These are phyloP conservation scores for Myiotriccus ornatus DNA, from an alignment of 2,797 vertebrate genomes.

Conservation along the genomic window DNA sequence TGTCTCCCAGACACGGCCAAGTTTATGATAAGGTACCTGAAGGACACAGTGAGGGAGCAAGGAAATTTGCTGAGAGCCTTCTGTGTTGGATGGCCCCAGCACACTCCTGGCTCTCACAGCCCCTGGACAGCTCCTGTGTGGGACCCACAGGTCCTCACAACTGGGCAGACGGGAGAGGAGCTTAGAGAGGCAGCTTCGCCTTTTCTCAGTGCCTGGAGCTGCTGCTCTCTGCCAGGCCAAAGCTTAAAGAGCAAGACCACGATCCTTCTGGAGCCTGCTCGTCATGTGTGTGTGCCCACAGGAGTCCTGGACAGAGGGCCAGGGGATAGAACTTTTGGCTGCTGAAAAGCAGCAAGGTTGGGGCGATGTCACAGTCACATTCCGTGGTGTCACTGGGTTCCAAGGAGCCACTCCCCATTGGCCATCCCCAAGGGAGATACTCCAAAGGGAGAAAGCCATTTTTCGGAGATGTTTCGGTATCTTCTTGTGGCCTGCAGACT, in stretches of 20 bases:
- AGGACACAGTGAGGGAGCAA: not conserved
- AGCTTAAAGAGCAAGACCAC: not conserved
- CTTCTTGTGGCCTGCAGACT: fast-evolving
- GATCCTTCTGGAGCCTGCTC: not conserved
- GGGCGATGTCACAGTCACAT: not conserved
- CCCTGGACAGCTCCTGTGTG: fast-evolving
- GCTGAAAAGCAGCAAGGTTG: not conserved
- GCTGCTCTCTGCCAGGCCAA: not conserved
- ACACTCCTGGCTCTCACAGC: not conserved
- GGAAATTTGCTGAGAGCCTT: not conserved
- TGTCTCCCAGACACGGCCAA: not conserved
- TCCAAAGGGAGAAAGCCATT: not conserved
- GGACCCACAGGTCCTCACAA: not conserved
- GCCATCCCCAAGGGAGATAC: not conserved
- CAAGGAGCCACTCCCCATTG: not conserved
- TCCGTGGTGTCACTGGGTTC: fast-evolving
- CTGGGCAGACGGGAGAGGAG: fast-evolving
- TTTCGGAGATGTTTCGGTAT: not conserved
- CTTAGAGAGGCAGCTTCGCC: not conserved
- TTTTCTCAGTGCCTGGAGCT: not conserved
- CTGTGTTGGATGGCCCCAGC: not conserved
- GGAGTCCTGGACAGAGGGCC: not conserved
- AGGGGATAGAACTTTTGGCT: not conserved
- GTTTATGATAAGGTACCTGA: not conserved
- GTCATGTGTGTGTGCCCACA: fast-evolving